Conservation (phyloP, 1,140 invertebrate species). For the Sitodiplosis mosellana region DNA sequence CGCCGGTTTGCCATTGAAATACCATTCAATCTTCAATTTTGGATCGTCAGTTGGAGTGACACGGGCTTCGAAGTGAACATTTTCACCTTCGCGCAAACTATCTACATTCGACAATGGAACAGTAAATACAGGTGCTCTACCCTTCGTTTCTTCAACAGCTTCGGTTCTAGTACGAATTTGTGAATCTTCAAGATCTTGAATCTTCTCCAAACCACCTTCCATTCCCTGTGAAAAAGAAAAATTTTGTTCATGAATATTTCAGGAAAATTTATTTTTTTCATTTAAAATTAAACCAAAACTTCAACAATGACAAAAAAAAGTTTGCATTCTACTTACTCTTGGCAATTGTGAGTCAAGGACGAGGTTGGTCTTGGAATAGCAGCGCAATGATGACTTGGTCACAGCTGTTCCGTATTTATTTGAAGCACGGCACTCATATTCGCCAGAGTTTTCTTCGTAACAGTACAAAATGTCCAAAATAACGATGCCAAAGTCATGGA, state of each 20-base stretch:
- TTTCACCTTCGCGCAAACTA: conserved; percentile 73
- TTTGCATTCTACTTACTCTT: conserved; percentile 36
- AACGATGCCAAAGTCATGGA: conserved; percentile 94
- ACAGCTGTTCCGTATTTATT: conserved; percentile 82
- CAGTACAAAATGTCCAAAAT: conserved; percentile 92
- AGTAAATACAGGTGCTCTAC: conserved; percentile 78
- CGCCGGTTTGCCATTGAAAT: conserved; percentile 80
- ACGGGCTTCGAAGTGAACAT: conserved; percentile 85
- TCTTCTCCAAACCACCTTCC: conserved; percentile 81
- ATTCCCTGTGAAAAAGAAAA: conserved; percentile 43
- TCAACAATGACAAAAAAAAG: too few species aligned
- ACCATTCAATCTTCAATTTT: conserved; percentile 88
- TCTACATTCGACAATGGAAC: conserved; percentile 75
- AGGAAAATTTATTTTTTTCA: too few species aligned
- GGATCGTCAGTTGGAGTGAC: conserved; percentile 86
- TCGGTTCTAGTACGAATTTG: conserved; percentile 52
- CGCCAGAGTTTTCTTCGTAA: conserved; percentile 90
- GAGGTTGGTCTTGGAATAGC: conserved; percentile 74
- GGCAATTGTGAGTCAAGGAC: conserved; percentile 91
- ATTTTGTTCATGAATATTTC: too few species aligned
- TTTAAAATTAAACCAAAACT: too few species aligned
- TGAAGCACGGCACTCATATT: conserved; percentile 78
- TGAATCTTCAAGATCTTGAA: conserved; percentile 81
- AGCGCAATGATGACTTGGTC: conserved; percentile 70
- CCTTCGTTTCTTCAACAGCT: conserved; percentile 44